phyloP scores from a whole-genome alignment of 1,140 invertebrate species.

The Drosophila ogumai region DNA sequence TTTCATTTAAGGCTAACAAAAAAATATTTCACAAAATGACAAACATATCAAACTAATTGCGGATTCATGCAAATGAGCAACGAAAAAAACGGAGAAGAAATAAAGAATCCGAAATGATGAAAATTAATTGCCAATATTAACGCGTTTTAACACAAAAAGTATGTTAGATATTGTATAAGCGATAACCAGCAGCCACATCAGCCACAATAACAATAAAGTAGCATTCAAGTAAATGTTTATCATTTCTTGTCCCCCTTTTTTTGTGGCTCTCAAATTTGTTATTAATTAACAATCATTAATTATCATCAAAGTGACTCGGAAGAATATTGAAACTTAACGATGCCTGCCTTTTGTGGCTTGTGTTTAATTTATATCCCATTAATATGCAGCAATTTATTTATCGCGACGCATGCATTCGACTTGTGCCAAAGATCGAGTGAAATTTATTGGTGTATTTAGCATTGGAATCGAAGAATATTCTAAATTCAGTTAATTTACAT shows the following conservation, averaged over 20 bases:
- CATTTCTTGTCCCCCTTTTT: slow-evolving; percentile 36
- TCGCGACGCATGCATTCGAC: slow-evolving; percentile 25
- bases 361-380: slow-evolving; percentile 65
- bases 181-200: slow-evolving; percentile 35
- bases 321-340: slow-evolving; percentile 49
- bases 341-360: slow-evolving; percentile 55
- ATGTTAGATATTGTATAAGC: slow-evolving; percentile 55
- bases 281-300: slow-evolving; percentile 77
- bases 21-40: slow-evolving; percentile 62
- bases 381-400: slow-evolving; percentile 47
- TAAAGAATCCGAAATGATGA: slow-evolving; percentile 51
- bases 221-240: slow-evolving; percentile 63
- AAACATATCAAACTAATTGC: slow-evolving; percentile 73
- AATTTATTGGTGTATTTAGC: slow-evolving; percentile 36
- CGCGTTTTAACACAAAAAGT: slow-evolving; percentile 71
- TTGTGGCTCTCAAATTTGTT: slow-evolving; percentile 64
- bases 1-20: slow-evolving; percentile 58
- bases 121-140: slow-evolving; percentile 78
- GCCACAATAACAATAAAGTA: slow-evolving; percentile 38
- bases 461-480: slow-evolving; percentile 13
- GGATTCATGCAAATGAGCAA: slow-evolving; percentile 69
- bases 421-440: slow-evolving; percentile 21
- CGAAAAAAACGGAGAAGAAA: slow-evolving; percentile 44
- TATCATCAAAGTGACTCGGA: slow-evolving; percentile 48
- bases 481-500: slow-evolving; percentile 7